A percentile compares a stretch with the other conserved stretches of the same genome.
Conservation (phyloP, 1,140 invertebrate genomes). For the Drosophila leontia region DNA sequence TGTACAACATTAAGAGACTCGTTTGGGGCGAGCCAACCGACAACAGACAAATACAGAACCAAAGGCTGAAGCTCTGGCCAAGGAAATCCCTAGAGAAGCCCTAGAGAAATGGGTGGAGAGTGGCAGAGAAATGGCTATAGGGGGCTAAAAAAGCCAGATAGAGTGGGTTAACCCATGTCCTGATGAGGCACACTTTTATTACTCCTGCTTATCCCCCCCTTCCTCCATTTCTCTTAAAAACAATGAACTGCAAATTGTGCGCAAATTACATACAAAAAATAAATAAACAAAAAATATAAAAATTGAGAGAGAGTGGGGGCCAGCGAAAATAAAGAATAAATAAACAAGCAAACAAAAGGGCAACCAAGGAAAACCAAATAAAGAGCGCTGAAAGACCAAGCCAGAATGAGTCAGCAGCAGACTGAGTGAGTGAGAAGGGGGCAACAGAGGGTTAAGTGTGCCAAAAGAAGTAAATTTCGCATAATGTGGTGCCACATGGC, state of each 20-base stretch:
- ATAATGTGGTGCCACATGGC: slow-evolving; percentile 35
- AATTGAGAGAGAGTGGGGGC: background rate
- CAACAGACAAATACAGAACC: slow-evolving; percentile 32
- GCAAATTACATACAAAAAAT: slow-evolving; percentile 46
- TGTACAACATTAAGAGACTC: background rate
- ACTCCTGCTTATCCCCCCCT: background rate
- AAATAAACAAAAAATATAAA: slow-evolving; percentile 20
- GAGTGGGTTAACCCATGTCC: slow-evolving; percentile 21
- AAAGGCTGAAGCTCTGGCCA: background rate
- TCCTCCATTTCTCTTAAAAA: slow-evolving; percentile 40
- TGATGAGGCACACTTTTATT: slow-evolving; percentile 33
- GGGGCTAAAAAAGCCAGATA: slow-evolving; percentile 1
- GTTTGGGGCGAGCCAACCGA: slow-evolving; percentile 27
- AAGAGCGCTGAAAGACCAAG: slow-evolving; percentile 27
- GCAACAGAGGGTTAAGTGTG: slow-evolving; percentile 1
- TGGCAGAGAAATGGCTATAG: background rate
- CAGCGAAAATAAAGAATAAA: slow-evolving; percentile 29
- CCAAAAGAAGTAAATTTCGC: slow-evolving; percentile 18
- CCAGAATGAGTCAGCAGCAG: slow-evolving; percentile 31
- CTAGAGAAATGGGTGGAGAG: background rate
- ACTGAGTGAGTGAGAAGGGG: background rate
- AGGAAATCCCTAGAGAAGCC: slow-evolving; percentile 11
- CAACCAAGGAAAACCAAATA: slow-evolving; percentile 36
- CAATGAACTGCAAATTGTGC: slow-evolving; percentile 67
- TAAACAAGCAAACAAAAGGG: slow-evolving; percentile 46